Evolutionary conservation across 2,888 invertebrate genomes (phyloP), one percentile per base, ranked within the genome.

Genomic region (Pasiphila rectangulata): DNA sequence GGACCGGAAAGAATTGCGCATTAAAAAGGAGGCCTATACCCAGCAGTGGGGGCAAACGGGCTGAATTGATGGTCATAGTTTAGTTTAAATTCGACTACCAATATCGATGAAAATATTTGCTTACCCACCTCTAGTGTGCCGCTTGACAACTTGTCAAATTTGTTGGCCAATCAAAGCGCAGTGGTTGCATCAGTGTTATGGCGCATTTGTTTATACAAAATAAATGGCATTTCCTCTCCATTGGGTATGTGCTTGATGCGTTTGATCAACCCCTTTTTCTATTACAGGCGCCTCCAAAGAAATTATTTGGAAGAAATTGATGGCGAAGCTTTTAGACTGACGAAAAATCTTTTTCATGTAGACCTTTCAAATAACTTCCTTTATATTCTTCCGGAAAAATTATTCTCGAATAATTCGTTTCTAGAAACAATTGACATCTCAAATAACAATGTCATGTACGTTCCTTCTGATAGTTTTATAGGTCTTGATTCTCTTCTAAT

Each of bases 301-400:
- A 94, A 94, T 72, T 84, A 90, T 53, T 67, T 94, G 42, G 91
- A 92, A 75, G 91, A 92, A 69, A 76, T 94, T 29, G 86, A 90
- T 39, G 79, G 85, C 25, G 85, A 90, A 55, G 79, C 92, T n/a
- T 91, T 93, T 50, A 75, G 83, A 29, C 79, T 87, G 29, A 80
- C 93, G 20, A 89, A 86, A 58, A 92, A 91, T 63, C 78, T 94
- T 21, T 92, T 92, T 61, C 93, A 93, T 39, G 82, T 94, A 36
- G 92, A 94, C 64, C 68, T 94, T 30, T 92, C 94, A 0, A 90
- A 92, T 56, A 95, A 94, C 70, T 84, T 85, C 37, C 78, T 95
- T 7, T 85, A 83, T 36, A 72, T 78, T 0, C 74, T 95, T 0
- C 91, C 92, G 0, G 82, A 84, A 45, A 82, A 83, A 19, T 67